Percentiles rank a stretch among this genome's conserved stretches.
Conservation (phyloP, 2,888 invertebrate genomes). For the Caenorhabditis angaria region DNA sequence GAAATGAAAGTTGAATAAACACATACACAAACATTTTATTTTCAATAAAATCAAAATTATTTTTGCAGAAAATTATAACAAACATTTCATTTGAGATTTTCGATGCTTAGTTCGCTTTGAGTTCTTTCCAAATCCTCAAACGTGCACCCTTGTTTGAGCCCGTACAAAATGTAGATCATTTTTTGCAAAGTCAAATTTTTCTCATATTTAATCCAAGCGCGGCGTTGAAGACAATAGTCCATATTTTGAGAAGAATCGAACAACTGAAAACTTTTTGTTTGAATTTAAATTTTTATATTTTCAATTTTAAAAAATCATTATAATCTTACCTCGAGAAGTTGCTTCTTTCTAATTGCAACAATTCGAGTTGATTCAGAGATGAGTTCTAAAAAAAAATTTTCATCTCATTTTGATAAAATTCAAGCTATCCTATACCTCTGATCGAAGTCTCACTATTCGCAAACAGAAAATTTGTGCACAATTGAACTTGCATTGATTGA, state of each 20-base stretch:
- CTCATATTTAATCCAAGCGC: neutral
- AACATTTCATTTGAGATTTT: too few relatives aligned
- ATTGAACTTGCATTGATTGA: neutral
- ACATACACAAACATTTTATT: too few relatives aligned
- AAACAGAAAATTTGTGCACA: neutral
- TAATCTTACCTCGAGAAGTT: neutral
- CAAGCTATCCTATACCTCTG: too few relatives aligned
- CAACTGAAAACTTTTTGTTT: neutral
- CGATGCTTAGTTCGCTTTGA: neutral
- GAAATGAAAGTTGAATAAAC: too few relatives aligned
- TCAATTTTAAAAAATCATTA: neutral
- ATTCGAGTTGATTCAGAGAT: neutral
- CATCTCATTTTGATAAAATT: too few relatives aligned
- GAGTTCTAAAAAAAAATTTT: neutral
- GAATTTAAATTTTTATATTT: neutral
- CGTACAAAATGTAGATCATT: neutral
- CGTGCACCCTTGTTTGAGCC: neutral
- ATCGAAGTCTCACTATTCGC: neutral
- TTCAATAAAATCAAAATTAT: too few relatives aligned
- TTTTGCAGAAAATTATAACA: too few relatives aligned
- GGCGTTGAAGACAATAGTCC: neutral
- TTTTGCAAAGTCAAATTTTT: neutral
- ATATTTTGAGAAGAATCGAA: neutral
- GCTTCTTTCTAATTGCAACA: neutral
- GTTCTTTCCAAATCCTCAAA: neutral